A percentile compares a stretch with the other conserved stretches of the same genome.
Evolutionary conservation across 2,113 vertebrate species (phyloP).

Genomic region (Rhinoderma darwinii): DNA sequence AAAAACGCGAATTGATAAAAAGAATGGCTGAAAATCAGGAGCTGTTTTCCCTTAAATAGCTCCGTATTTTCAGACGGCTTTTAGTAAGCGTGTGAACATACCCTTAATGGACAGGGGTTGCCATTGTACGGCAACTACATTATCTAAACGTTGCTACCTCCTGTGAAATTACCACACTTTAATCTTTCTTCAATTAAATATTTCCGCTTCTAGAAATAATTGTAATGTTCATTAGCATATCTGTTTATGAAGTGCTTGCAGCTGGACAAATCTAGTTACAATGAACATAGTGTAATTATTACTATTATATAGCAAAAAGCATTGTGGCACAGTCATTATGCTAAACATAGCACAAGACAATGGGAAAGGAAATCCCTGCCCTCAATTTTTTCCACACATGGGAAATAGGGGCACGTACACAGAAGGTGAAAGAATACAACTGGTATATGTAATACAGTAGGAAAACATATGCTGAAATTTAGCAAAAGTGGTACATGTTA

Average conservation of each 20-base stretch:
- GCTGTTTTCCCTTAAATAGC: too few relatives aligned
- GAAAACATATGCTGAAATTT: neutral
- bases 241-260: neutral
- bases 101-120: neutral
- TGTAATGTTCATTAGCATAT: neutral
- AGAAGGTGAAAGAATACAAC: slow-evolving; percentile 19
- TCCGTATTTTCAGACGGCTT: too few relatives aligned
- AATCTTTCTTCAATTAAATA: neutral
- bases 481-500: neutral
- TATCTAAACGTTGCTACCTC: neutral
- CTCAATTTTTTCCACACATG: slow-evolving; percentile 31
- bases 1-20: too few relatives aligned
- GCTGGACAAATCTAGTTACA: neutral
- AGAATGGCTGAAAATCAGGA: too few relatives aligned
- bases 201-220: neutral
- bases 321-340: slow-evolving; percentile 2
- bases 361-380: slow-evolving; percentile 46
- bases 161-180: neutral
- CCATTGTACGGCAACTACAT: neutral
- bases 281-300: neutral
- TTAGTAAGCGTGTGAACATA: too few relatives aligned
- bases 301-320: neutral
- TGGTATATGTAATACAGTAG: neutral
- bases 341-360: slow-evolving; percentile 38
- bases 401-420: slow-evolving; percentile 36